Evolutionary conservation across 2,113 vertebrate genomes (phyloP).

Genomic region (Geococcyx californianus): DNA sequence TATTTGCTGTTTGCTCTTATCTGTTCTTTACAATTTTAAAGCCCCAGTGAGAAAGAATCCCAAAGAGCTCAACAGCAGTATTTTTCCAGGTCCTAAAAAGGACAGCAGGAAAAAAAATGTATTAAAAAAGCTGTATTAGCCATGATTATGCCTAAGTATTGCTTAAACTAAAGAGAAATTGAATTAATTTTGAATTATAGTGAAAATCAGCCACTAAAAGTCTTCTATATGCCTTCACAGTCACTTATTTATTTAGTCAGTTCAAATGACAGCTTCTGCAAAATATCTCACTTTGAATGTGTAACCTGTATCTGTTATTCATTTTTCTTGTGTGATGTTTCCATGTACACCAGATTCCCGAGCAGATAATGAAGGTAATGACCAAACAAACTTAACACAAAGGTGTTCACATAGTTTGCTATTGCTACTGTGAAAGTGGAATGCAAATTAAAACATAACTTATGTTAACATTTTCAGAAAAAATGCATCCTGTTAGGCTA

Average conservation of each 20-base stretch:
- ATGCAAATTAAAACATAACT: slow-evolving; percentile 60
- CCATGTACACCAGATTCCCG: neutral
- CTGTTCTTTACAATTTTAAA: slow-evolving; percentile 78
- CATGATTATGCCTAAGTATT: neutral
- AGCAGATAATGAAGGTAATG: slow-evolving; percentile 52
- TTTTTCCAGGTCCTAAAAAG: slow-evolving; percentile 50
- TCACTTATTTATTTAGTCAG: neutral
- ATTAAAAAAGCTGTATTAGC: neutral
- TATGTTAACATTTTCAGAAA: slow-evolving; percentile 63
- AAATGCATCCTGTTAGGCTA: slow-evolving; percentile 46
- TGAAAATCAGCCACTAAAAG: neutral
- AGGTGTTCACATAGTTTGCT: slow-evolving; percentile 57
- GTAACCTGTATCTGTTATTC: neutral
- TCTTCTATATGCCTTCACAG: neutral
- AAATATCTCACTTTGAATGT: slow-evolving; percentile 9
- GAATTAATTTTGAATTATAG: neutral
- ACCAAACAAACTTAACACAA: slow-evolving; percentile 69
- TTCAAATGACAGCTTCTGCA: neutral
- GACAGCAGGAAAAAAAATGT: neutral
- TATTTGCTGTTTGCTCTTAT: slow-evolving; percentile 87
- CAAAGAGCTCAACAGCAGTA: slow-evolving; percentile 43
- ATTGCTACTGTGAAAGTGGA: slow-evolving; percentile 61
- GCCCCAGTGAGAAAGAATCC: slow-evolving; percentile 57
- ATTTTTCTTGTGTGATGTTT: neutral
- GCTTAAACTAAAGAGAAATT: neutral